Evolutionary conservation across 1,140 invertebrate genomes (phyloP).

Genomic region (Drosophila ohnishii): DNA sequence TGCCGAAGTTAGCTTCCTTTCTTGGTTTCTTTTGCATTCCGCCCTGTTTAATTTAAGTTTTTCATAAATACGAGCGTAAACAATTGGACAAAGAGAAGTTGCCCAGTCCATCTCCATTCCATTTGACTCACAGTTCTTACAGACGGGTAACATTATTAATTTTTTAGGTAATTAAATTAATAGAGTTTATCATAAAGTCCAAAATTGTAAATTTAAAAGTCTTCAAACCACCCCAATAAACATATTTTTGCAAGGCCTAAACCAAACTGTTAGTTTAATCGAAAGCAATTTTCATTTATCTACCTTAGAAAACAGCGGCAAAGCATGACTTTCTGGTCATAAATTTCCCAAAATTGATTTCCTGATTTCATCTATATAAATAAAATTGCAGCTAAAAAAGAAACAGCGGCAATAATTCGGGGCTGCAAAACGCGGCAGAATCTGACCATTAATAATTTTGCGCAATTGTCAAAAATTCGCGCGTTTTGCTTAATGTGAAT

Average conservation of each 20-base stretch:
- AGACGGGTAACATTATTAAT: not conserved
- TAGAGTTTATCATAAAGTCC: not conserved
- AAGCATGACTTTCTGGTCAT: constrained; percentile 42
- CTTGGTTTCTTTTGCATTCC: not conserved
- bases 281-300: constrained; percentile 41
- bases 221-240: not conserved
- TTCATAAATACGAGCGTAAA: not conserved
- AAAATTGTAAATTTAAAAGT: not conserved
- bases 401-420: constrained; percentile 27
- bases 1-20: too few relatives aligned
- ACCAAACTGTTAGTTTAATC: constrained; percentile 32
- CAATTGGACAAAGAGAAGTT: not conserved
- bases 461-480: constrained; percentile 54
- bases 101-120: too few relatives aligned
- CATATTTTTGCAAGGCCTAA: not conserved
- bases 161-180: not conserved
- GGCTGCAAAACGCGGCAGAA: constrained; percentile 40
- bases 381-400: constrained; percentile 38
- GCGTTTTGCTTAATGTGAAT: constrained; percentile 60
- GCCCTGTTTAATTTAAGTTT: not conserved
- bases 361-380: constrained; percentile 66
- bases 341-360: constrained; percentile 71
- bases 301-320: constrained; percentile 22
- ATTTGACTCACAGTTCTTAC: not conserved
- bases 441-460: constrained; percentile 72